Evolutionary conservation across 2,888 invertebrate species (phyloP), one percentile per base, ranked within the genome.

Genomic region (Nemotelus nigrinus): DNA sequence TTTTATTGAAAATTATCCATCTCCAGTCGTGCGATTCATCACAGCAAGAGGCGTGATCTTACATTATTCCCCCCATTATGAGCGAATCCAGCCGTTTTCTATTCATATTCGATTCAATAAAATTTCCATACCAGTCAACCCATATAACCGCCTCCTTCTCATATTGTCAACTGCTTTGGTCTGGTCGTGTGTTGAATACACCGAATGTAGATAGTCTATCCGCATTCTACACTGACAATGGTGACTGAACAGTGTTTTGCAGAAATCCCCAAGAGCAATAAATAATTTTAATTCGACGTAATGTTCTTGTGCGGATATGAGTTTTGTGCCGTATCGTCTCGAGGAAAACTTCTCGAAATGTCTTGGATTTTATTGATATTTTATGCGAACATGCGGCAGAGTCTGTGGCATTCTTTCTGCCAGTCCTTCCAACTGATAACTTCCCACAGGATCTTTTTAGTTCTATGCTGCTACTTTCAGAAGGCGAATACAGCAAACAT

Each of bases 351-450:
- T 74, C 8, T 45, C 41, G 3, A 48, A 60, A 74, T 25, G 74
- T 60, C 74, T 60, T 74, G 74, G 74, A 50, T 74, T 74, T 74
- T 74, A 74, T 74, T 74, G 74, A 74, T 60, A 74, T 74, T 74
- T 74, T 74, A 74, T 74, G 74, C 74, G 74, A 74, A 74, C 50
- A 74, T 74, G 74, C 63, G 50, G 74, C 41, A 63, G 50, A 74
- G 74, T 63, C 63, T 45, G 70, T 74, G 74, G 41, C 58, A 45
- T 58, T 72, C 39, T 57, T 55, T 48, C 47, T 57, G 55, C 70
- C 53, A 8, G 41, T 55, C 70, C 25, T 50, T 72, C 39, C 39
- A 50, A 8, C n/a, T 50, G 48, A 3, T 68, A 57, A 3, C 58
- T 72, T 44, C 58, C 10, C 10, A 72, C n/a, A 67, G n/a, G 4